Conservation (phyloP, 2,888 invertebrate species). For the Eristalis arbustorum region DNA sequence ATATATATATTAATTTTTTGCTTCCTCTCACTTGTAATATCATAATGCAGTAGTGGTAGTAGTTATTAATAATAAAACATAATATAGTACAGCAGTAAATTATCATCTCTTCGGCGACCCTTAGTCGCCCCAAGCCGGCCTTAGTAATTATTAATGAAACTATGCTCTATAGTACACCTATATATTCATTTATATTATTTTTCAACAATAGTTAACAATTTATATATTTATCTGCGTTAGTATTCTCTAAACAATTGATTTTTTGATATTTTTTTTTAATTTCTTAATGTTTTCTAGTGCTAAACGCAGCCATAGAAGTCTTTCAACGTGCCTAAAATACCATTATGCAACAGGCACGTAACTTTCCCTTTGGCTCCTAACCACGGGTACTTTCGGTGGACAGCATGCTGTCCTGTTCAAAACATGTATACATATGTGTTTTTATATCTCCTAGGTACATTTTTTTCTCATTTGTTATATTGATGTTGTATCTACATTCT, state of each 20-base stretch:
- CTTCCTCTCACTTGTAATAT: slow-evolving; percentile 53
- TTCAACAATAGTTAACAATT: slow-evolving; percentile 57
- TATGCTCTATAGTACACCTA: slow-evolving; percentile 53
- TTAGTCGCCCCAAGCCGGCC: background rate
- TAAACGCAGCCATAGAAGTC: slow-evolving; percentile 34
- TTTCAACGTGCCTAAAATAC: slow-evolving; percentile 26
- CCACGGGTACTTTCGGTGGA: no score
- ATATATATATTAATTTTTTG: slow-evolving; percentile 49
- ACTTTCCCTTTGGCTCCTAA: no score
- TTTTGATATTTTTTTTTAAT: slow-evolving; percentile 37
- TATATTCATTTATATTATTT: slow-evolving; percentile 25
- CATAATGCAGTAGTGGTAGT: slow-evolving; percentile 55
- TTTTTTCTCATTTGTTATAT: slow-evolving; percentile 30
- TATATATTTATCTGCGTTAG: slow-evolving; percentile 30
- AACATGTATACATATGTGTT: slow-evolving; percentile 63
- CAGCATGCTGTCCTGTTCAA: slow-evolving; percentile 7
- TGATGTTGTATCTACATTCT: background rate
- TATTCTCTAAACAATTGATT: slow-evolving; percentile 5
- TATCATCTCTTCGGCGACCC: slow-evolving; percentile 13
- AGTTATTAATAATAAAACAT: slow-evolving; percentile 36
- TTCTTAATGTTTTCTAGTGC: slow-evolving; percentile 47
- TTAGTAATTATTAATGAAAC: slow-evolving; percentile 60
- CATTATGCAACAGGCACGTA: slow-evolving; percentile 1
- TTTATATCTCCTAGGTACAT: slow-evolving; percentile 65
- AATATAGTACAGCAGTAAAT: slow-evolving; percentile 57